phyloP scores from a whole-genome alignment of 2,888 invertebrate species.

The Melinopterus prodromus region DNA sequence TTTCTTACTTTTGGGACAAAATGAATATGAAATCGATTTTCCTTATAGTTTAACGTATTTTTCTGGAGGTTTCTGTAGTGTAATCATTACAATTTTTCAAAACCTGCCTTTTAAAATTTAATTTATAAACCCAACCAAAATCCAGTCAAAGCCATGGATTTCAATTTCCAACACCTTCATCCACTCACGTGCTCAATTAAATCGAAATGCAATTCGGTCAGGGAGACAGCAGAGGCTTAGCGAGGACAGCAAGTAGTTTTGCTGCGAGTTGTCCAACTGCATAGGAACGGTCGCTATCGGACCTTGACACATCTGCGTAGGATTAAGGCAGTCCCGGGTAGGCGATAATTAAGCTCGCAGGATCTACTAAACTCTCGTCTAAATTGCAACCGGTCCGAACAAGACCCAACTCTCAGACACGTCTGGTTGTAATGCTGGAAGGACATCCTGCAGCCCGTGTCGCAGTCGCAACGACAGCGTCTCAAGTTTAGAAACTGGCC shows the following conservation, averaged over 20 bases:
- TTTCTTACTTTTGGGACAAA: too few species aligned
- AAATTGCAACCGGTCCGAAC: background rate
- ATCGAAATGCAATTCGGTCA: background rate
- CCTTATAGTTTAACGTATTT: too few species aligned
- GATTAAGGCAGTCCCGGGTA: background rate
- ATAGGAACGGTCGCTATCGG: background rate
- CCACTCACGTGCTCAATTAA: background rate
- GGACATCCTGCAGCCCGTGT: background rate
- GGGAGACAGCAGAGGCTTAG: background rate
- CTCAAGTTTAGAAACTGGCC: background rate
- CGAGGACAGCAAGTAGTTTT: background rate
- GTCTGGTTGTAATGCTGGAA: background rate
- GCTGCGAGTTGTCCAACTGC: background rate
- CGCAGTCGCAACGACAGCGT: background rate
- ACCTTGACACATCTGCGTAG: background rate
- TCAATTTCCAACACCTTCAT: too few species aligned
- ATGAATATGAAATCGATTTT: too few species aligned
- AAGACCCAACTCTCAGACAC: background rate
- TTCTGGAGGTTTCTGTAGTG: too few species aligned
- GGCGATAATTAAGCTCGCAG: slow-evolving; percentile 4
- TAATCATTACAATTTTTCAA: too few species aligned
- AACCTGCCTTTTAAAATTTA: too few species aligned
- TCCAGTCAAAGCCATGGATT: too few species aligned
- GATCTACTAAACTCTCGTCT: background rate
- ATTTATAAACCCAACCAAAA: too few species aligned